Conservation (phyloP, 2,113 vertebrate species). For the pig (Sus scrofa) region T2T-Sscrofa CM000820.6:41617001-41617500, state of each 20-base stretch:
- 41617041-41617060: neutral
- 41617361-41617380: conserved; percentile 25
- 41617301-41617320: neutral
- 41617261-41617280: neutral
- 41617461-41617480: accelerated
- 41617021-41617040: neutral
- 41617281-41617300: neutral
- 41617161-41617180: neutral
- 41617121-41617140: neutral
- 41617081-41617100: neutral
- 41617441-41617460: neutral
- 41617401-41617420: conserved; percentile 7
- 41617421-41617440: conserved; percentile 9
- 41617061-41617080: conserved; percentile 26
- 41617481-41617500: neutral
- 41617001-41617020: neutral
- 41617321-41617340: neutral
- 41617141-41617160: neutral
- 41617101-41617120: conserved; percentile 9
- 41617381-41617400: conserved; percentile 16
- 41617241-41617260: neutral
- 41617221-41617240: neutral
- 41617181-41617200: neutral
- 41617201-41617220: neutral
- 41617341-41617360: conserved; percentile 26